Base-by-base conservation (phyloP, 2,797 vertebrate species). In the Cossypha niveicapilla region DNA sequence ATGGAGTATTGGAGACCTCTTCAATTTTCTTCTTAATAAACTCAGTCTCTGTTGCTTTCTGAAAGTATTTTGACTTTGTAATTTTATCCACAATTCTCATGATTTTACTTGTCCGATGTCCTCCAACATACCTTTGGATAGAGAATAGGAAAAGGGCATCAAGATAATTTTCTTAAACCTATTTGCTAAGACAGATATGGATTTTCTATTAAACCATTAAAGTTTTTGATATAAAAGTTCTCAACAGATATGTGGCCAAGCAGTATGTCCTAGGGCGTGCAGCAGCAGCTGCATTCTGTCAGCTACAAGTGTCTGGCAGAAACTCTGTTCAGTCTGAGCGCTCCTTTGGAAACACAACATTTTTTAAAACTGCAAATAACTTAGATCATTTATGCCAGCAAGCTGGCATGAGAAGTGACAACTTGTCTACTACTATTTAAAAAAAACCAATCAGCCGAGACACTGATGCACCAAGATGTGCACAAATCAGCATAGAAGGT, bases 11-110 rank as follows among this genome's bases (percentile, higher is more conserved):
- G 18, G 99, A 99, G 77, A 99, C 99, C 90, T 99, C 99, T 94
- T 99, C 99, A 53, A 99, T 99, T 96, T 99, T 99, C 98, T 99
- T 99, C 95, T 99, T 99, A 96, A 99, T 99, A 95, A 99, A 99
- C 93, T 99, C 99, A 0, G 98, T 99, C 97, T 99, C 99, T 18
- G 99, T 99, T 83, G 99, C 99, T 97, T 99, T 99, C 97, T 99
- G 99, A 91, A 99, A 99, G 96, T 99, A 99, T 95, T 99, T 99
- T 89, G 98, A 99, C 95, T 99, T 99, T 4, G 99, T 98, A 76
- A 99, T 99, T 98, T 99, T 99, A 97, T 99, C 99, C 92, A 99
- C 99, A 67, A 99, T 98, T 87, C 98, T 98, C 99, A 99, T 99
- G 91, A 99, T 99, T 97, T 99, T 99, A 97, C 99, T 99, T 61